Evolutionary conservation across 2,888 invertebrate species (phyloP).

Genomic region (Acronicta psi): DNA sequence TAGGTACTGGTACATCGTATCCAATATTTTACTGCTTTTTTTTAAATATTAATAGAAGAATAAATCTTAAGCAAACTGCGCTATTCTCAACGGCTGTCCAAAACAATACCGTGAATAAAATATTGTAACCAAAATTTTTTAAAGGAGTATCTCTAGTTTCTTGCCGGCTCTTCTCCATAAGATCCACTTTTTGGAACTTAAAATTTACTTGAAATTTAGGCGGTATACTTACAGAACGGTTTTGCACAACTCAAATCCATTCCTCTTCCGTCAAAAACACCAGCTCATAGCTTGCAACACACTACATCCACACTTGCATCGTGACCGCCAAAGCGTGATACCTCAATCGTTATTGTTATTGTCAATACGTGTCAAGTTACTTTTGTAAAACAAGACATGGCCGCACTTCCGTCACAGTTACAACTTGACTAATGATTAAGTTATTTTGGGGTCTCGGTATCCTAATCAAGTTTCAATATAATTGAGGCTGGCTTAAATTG

Average conservation of each 20-base stretch:
- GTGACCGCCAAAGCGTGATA: constrained; percentile 52
- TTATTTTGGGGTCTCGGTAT: constrained; percentile 15
- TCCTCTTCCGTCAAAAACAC: background rate
- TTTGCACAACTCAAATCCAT: background rate
- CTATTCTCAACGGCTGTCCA: too few species aligned
- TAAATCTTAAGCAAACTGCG: too few species aligned
- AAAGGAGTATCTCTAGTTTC: too few species aligned
- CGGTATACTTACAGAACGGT: too few species aligned
- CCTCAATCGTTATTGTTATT: constrained; percentile 52
- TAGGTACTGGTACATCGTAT: too few species aligned
- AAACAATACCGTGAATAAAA: too few species aligned
- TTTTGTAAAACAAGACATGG: constrained; percentile 32
- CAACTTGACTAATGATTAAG: constrained; percentile 7
- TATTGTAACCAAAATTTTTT: too few species aligned
- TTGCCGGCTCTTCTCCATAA: too few species aligned
- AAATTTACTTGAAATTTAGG: too few species aligned
- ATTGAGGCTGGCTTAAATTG: constrained; percentile 4
- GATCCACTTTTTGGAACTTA: too few species aligned
- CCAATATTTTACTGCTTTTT: too few species aligned
- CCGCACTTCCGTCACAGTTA: constrained; percentile 43
- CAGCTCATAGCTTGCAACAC: constrained; percentile 19
- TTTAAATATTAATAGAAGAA: too few species aligned
- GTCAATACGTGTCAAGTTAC: constrained; percentile 56
- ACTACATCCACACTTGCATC: constrained; percentile 21
- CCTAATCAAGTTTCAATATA: constrained; percentile 3